A percentile compares a stretch with the other conserved stretches of the same genome.
Evolutionary conservation across 1,140 invertebrate species (phyloP).

Genomic region (Charaxes varanes): DNA sequence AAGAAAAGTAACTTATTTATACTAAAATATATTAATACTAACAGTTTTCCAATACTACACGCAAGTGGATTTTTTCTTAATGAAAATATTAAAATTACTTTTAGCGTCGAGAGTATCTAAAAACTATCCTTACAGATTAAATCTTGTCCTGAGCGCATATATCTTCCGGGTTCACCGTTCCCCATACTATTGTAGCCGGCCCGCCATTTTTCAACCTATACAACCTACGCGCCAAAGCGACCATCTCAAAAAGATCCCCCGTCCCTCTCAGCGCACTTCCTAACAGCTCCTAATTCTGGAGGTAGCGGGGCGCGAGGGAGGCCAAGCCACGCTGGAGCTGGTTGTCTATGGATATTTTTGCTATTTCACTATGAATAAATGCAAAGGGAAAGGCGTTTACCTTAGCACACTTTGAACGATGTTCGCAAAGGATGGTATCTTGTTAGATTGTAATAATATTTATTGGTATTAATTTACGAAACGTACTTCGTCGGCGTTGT

Average conservation of each 20-base stretch:
- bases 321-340: constrained; percentile 31
- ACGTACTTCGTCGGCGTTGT: neutral
- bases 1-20: no score
- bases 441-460: constrained; percentile 42
- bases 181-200: constrained; percentile 57
- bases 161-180: constrained; percentile 64
- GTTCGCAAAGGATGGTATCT: constrained; percentile 61
- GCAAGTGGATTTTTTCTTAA: no score
- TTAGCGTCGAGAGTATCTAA: constrained; percentile 26
- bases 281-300: constrained; percentile 5
- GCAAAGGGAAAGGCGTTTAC: constrained; percentile 69
- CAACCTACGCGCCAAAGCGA: constrained; percentile 54
- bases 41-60: no score
- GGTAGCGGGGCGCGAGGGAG: constrained; percentile 18
- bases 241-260: constrained; percentile 33
- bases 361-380: constrained; percentile 72
- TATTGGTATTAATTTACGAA: constrained; percentile 36
- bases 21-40: no score
- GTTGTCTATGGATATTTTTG: constrained; percentile 66
- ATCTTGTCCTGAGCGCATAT: constrained; percentile 57
- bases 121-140: constrained; percentile 53
- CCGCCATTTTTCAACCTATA: constrained; percentile 66
- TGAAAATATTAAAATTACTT: no score
- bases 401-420: constrained; percentile 69
- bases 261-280: constrained; percentile 16